Evolutionary conservation across 2,888 invertebrate genomes (phyloP), one percentile per base, ranked within the genome.

Genomic region (Hypomecis atomaria): DNA sequence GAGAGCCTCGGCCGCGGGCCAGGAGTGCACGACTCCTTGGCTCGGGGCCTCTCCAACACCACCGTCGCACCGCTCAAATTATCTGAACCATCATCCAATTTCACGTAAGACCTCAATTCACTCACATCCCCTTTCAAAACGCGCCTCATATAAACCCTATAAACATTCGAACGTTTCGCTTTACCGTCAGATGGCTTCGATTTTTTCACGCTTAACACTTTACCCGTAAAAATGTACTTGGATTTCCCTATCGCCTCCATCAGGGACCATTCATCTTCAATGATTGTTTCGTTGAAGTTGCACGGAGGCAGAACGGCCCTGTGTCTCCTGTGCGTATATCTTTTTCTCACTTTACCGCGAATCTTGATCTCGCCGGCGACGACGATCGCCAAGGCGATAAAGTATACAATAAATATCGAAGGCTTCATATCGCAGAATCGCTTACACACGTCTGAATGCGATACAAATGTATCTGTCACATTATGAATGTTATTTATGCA

Each of bases 191-290:
- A 78, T 37, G 87, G 81, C 70, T 84, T 86, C 71, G 87, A 84
- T 74, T 90, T 91, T 71, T 86, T 90, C 67, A 92, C 87, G 72
- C 82, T 90, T 74, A 93, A 76, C 76, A 93, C 93, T 87, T 93
- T 93, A 42, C 86, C 93, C 34, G 93, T 93, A 83, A 93, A 93
- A 79, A 93, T 93, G 76, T 86, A 93, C 79, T 90, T 90, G 5
- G 93, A 92, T 74, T 87, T 87, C 62, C 86, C 85, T 85, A 93
- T 93, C 81, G 92, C 91, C 66, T 88, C 89, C 87, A 92, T 89
- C 84, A 93, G 77, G 66, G 93, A 85, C 88, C 91, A 89, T 83
- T 92, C 90, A 76, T 93, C 91, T 73, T 90, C 88, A 65, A 93
- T 89, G 74, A 93, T 86, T 66, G 91, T 91, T 79, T 90, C 90